Evolutionary conservation across 2,113 vertebrate genomes (phyloP).

Genomic region (Anser cygnoides): DNA sequence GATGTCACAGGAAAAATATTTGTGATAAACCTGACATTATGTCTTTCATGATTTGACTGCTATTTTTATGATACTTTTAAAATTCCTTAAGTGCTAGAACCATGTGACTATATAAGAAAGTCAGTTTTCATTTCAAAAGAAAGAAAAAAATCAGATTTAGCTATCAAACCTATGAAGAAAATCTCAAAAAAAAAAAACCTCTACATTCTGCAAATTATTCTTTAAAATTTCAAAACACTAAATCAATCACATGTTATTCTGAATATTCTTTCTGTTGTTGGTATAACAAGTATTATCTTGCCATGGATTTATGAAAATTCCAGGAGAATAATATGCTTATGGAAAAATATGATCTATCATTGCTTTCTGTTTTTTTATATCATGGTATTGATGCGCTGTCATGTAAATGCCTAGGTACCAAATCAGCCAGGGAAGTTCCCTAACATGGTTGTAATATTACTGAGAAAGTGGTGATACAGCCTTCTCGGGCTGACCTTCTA

Average conservation of each 20-base stretch:
- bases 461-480: neutral
- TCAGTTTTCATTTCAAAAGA: neutral
- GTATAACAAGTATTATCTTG: neutral
- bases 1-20: neutral
- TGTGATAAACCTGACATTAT: neutral
- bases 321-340: neutral
- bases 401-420: neutral
- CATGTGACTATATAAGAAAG: neutral
- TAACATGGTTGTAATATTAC: neutral
- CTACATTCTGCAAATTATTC: neutral
- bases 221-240: neutral
- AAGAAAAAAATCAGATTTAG: neutral
- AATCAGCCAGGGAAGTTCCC: neutral
- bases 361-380: neutral
- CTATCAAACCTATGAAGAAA: neutral
- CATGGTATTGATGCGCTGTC: neutral
- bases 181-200: neutral
- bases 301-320: neutral
- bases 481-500: neutral
- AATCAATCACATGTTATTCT: neutral
- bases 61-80: neutral
- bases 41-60: neutral
- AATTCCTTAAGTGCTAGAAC: neutral
- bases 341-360: neutral
- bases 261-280: neutral